Evolutionary conservation across 2,113 vertebrate genomes (phyloP), one percentile per base, ranked within the genome.

Genomic region (Epinephelus lanceolatus): DNA sequence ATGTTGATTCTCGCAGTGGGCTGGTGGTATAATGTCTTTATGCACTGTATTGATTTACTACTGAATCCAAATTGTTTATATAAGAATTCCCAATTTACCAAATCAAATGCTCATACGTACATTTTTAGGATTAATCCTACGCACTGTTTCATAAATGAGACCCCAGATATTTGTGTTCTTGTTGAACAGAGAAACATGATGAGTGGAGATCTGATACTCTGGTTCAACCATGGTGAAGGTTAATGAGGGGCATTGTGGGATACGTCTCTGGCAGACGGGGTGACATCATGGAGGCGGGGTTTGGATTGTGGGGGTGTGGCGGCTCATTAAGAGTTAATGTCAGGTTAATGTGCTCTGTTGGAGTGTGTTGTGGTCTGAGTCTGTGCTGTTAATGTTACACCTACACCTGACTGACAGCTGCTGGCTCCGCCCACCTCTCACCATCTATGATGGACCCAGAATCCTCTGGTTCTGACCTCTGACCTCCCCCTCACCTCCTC

Each of bases 371-470:
- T 18, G 63, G 71, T 81, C 33, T 5, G 4, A 59, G 53, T 57
- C 49, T 55, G 33, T 66, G 69, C 30, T 66, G 61, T 81, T 61
- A 60, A 61, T 74, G 63, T 81, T 68, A 61, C 80, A 69, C 71
- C 71, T 74, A 9, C 45, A 45, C 45, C 63, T 60, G 63, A 81
- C 21, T n/a, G 80, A 53, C 71, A 75, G 55, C 55, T 75, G 79
- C 62, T 68, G 30, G 27, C 51, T 25, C 70, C 27, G 15, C 69
- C 69, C 61, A 23, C 74, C 17, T 27, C 21, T 4, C 11, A 11
- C 18, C 10, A 5, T 10, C n/a, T 37, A 1, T 7, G 14, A 18
- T 42, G 53, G 21, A 42, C 12, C 55, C 56, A 52, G 19, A 5
- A 5, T 19, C 14, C 51, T 21, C 33, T 66, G 30, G 4, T 5